A percentile compares a stretch with the other conserved stretches of the same genome.
Conservation (phyloP, 1,140 invertebrate species). For the Onthophagus taurus region DNA sequence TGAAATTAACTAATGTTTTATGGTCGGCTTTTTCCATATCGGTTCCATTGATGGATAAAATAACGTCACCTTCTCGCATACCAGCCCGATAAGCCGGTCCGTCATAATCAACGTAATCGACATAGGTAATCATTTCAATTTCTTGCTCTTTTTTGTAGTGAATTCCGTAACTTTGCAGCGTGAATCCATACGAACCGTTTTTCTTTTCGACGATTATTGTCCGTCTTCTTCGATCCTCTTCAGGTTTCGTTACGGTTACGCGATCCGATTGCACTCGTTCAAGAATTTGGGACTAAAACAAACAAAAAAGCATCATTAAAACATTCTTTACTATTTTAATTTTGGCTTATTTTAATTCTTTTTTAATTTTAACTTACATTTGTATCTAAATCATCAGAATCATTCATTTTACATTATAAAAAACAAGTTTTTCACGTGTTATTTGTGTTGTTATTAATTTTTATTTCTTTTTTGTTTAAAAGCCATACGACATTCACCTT, state of each 20-base stretch:
- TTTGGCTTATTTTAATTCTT: no score
- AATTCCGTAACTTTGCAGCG: slow-evolving; percentile 89
- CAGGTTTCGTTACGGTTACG: slow-evolving; percentile 59
- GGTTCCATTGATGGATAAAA: slow-evolving; percentile 86
- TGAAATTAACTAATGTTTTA: slow-evolving; percentile 80
- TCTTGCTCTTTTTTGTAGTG: slow-evolving; percentile 86
- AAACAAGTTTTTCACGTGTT: no score
- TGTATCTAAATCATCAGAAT: no score
- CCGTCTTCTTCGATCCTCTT: slow-evolving; percentile 72
- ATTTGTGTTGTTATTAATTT: no score
- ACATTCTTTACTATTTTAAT: no score
- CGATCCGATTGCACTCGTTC: slow-evolving; percentile 76
- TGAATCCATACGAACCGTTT: slow-evolving; percentile 88
- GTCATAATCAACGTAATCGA: slow-evolving; percentile 89
- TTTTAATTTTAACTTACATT: no score
- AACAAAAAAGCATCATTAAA: slow-evolving; percentile 11
- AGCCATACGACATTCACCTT: no score
- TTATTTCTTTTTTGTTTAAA: no score
- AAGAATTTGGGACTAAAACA: slow-evolving; percentile 51
- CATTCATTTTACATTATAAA: no score
- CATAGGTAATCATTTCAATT: slow-evolving; percentile 90
- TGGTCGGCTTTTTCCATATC: slow-evolving; percentile 89
- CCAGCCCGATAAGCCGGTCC: slow-evolving; percentile 83
- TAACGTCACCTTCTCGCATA: slow-evolving; percentile 90
- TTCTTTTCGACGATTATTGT: slow-evolving; percentile 88